Base-by-base conservation (phyloP, 2,797 vertebrate species). In the Leuciscus waleckii region DNA sequence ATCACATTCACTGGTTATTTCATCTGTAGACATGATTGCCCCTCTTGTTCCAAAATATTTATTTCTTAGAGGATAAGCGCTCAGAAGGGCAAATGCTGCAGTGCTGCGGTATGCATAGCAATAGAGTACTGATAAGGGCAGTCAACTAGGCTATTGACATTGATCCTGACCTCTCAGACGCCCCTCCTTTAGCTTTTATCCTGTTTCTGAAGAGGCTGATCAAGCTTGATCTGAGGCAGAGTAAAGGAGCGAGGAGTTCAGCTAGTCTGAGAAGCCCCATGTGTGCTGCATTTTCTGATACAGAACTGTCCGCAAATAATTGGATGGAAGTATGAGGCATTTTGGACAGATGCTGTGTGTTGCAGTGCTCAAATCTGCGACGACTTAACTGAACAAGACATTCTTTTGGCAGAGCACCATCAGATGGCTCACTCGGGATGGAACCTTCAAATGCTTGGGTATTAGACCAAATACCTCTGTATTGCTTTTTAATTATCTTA, bases 261-360 rank as follows among this genome's bases (percentile, higher is more conserved):
- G 54, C 69, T n/a, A 49, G 84, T 54, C 68, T 79, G 58, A 39
- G 69, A 54, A 67, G 56, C 77, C 84, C 56, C 69, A 23, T 73
- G 56, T 79, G 76, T 39, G 26, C 17, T n/a, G 39, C 2, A 11
- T 77, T 58, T 81, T 82, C 73, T 85, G 68, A 76, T 82, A 11
- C 56, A 69, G 82, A 82, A 74, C 74, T 67, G n/a, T 87, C 37
- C 35, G 68, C 67, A 56, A 81, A 41, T 81, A 85, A 81, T 82
- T 81, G 82, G 67, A 79, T 70, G 65, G 74, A 75, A 70, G 70
- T 71, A 73, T 8, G 14, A 81, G 49, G 74, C 61, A 73, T 84
- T 84, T 81, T 69, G 68, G 86, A 85, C 86, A 71, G 77, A 87
- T 84, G 86, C 51, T 84, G 70, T 69, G 61, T 71, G 49, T 75